These are phyloP conservation scores for Nautilus pompilius DNA, from an alignment of 1,140 invertebrate species.

Conservation along the genomic window DNA sequence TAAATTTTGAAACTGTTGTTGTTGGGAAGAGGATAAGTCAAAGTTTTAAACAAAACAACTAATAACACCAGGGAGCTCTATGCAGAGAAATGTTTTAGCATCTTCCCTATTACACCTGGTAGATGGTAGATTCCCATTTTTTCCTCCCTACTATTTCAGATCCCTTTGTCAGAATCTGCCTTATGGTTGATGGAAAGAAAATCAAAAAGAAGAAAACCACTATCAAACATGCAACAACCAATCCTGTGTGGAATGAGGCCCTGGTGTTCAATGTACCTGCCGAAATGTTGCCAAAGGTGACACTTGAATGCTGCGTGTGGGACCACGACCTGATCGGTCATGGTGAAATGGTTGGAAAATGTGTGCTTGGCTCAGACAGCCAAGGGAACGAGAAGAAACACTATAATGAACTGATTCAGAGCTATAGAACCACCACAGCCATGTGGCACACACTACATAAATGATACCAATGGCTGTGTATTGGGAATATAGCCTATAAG, in stretches of 20 bases:
- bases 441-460: constrained; percentile 82
- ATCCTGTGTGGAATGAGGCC: constrained; percentile 64
- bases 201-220: constrained; percentile 64
- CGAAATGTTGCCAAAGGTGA: constrained; percentile 39
- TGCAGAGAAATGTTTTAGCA: no score
- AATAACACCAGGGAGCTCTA: no score
- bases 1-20: no score
- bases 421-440: constrained; percentile 74
- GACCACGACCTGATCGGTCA: constrained; percentile 47
- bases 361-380: constrained; percentile 55
- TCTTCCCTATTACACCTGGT: no score
- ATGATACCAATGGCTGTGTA: no score
- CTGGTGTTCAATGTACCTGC: constrained; percentile 62
- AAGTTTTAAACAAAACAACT: no score
- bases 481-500: no score
- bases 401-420: constrained; percentile 81
- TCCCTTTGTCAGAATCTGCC: constrained; percentile 63
- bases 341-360: constrained; percentile 37
- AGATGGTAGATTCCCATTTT: neutral
- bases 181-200: constrained; percentile 61
- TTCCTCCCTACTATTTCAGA: constrained; percentile 51
- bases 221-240: constrained; percentile 57
- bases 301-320: constrained; percentile 38
- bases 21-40: no score
- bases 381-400: constrained; percentile 71